Evolutionary conservation across 2,113 vertebrate genomes (phyloP).

Genomic region (Rhinogobius similis): DNA sequence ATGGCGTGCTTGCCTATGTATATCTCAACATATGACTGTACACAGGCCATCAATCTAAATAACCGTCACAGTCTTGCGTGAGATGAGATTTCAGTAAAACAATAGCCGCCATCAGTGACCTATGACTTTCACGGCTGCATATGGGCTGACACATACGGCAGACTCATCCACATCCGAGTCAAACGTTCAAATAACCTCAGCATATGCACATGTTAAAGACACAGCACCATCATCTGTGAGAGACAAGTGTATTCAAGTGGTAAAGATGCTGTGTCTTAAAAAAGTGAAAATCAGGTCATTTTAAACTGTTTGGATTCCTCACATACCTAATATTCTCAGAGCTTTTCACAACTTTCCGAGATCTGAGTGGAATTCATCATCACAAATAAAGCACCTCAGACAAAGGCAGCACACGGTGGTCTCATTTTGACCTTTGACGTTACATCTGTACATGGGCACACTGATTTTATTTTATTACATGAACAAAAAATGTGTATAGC

Average conservation of each 20-base stretch:
- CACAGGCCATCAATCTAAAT: constrained; percentile 61
- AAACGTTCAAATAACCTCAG: constrained; percentile 25
- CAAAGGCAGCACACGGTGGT: too few relatives aligned
- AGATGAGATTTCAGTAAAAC: constrained; percentile 70
- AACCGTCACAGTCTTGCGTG: constrained; percentile 68
- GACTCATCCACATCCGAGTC: constrained; percentile 7
- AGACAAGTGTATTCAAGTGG: not conserved
- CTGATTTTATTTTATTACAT: too few relatives aligned
- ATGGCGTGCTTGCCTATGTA: not conserved
- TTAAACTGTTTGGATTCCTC: too few relatives aligned
- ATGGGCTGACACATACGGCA: constrained; percentile 22
- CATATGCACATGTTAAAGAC: constrained; percentile 4
- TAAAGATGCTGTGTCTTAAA: too few relatives aligned
- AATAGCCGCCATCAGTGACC: constrained; percentile 62
- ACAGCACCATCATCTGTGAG: not conserved
- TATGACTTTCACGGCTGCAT: constrained; percentile 47
- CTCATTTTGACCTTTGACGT: too few relatives aligned
- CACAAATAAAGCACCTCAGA: too few relatives aligned
- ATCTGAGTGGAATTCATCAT: too few relatives aligned
- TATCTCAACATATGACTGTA: constrained; percentile 16
- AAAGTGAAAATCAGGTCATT: too few relatives aligned
- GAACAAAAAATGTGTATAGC: too few relatives aligned
- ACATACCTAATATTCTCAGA: too few relatives aligned
- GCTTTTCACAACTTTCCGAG: too few relatives aligned
- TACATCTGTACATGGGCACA: too few relatives aligned